Evolutionary conservation across 2,888 invertebrate species (phyloP), one percentile per base, ranked within the genome.

Genomic region (Falcaria lacertinaria): DNA sequence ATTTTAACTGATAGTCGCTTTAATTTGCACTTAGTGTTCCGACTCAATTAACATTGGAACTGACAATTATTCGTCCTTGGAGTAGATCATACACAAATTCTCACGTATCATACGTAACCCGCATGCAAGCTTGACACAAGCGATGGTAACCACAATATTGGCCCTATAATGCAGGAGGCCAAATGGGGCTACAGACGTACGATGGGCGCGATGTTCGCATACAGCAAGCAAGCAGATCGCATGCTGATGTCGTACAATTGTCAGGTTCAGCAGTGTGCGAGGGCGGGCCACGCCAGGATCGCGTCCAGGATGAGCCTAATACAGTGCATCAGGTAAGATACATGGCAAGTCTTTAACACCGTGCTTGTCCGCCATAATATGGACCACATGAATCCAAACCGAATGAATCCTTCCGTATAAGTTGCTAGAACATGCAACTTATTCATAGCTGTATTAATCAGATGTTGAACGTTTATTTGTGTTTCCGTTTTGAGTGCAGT

Each of bases 301-400:
- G 65, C 69, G 6, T 69, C 76, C 35, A 64, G 88, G 52, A 93
- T 95, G 87, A 95, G 95, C 79, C 94, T 96, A 55, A 87, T 95
- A 59, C 95, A 96, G 74, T 96, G 96, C 83, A 90, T 96, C 60
- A 94, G 93, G 92, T 94, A 78, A 86, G 87, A 19, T 25, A 13
- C 17, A 35, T 17, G n/a, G n/a, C 4, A 2, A 8, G 0, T 11
- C 22, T 35, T 6, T 19, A 4, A 15, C 13, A 14, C 37, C 14
- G 22, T 7, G 11, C 6, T 13, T 15, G 4, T 15, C 37, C 22
- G 22, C 22, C 37, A 6, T 17, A 13, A 17, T 1, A 13, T 6
- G 3, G 6, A 16, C 15, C 7, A 36, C 13, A 17, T 36, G 4
- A 19, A 17, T 25, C 37, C 37, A 36, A 8, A 13, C 28, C 8